A percentile compares a stretch with the other conserved stretches of the same genome.
Conservation (phyloP, 2,113 vertebrate genomes). For the Megatriorchis doriae region DNA sequence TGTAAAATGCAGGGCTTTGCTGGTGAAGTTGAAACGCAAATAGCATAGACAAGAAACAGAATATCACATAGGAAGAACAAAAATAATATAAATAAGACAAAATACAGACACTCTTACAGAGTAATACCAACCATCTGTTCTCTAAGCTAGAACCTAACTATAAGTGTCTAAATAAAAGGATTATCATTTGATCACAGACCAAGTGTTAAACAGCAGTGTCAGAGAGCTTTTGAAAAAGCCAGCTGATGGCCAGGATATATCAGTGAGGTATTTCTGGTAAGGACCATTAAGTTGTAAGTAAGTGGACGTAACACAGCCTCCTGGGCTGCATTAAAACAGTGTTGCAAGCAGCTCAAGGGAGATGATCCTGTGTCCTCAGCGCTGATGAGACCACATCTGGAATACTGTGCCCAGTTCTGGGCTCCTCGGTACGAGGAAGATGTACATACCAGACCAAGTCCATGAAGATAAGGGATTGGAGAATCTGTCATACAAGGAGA, state of each 20-base stretch:
- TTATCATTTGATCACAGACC: background rate
- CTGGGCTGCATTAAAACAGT: background rate
- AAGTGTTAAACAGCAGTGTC: background rate
- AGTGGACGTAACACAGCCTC: background rate
- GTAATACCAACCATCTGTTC: background rate
- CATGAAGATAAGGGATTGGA: background rate
- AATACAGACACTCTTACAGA: background rate
- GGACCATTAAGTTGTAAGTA: background rate
- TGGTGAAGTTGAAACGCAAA: background rate
- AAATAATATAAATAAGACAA: background rate
- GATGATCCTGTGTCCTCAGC: background rate
- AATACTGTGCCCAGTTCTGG: background rate
- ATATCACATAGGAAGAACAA: background rate
- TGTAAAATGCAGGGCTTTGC: background rate
- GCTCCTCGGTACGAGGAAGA: background rate
- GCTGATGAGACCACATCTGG: background rate
- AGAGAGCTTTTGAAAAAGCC: background rate
- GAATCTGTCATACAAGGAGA: background rate
- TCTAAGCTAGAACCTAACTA: background rate
- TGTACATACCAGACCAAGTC: too few species aligned
- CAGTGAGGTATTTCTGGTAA: background rate
- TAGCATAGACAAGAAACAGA: background rate
- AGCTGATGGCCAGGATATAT: background rate
- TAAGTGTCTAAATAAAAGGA: background rate
- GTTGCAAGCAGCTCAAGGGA: background rate